Percentiles rank a stretch among this genome's conserved stretches.
Evolutionary conservation across 2,888 invertebrate species (phyloP).

Genomic region (Branchipolynoe longqiensis): DNA sequence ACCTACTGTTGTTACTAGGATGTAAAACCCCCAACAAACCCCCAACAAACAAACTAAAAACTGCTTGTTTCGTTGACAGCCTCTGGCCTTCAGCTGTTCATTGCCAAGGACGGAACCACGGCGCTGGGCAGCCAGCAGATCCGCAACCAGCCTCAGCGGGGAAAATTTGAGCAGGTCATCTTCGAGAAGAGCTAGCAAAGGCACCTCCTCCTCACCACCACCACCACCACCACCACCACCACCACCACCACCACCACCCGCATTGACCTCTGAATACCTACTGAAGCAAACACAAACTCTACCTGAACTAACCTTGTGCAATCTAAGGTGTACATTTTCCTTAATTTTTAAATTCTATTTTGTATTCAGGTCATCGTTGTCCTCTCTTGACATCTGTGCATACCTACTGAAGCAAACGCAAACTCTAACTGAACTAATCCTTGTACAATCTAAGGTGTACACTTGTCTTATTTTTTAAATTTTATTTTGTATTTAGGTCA

Average conservation of each 20-base stretch:
- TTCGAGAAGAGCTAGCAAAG: conserved; percentile 56
- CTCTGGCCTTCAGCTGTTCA: conserved; percentile 93
- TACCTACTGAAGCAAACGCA: background rate
- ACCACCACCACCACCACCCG: too few relatives aligned
- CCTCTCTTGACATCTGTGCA: too few relatives aligned
- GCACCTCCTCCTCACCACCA: background rate
- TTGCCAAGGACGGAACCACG: conserved; percentile 82
- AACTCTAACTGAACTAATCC: too few relatives aligned
- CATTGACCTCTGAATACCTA: too few relatives aligned
- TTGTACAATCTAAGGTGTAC: too few relatives aligned
- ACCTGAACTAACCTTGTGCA: conserved; percentile 38
- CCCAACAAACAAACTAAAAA: too few relatives aligned
- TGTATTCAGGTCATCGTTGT: background rate
- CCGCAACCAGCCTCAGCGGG: conserved; percentile 35
- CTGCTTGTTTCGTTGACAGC: conserved; percentile 85
- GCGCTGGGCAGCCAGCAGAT: conserved; percentile 72
- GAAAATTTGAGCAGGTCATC: conserved; percentile 61
- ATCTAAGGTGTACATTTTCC: background rate
- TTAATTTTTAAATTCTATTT: background rate
- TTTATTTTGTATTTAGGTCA: conserved; percentile 12
- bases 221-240: background rate
- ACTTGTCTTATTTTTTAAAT: conserved; percentile 9
- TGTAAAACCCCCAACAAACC: too few relatives aligned
- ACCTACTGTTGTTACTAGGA: too few relatives aligned
- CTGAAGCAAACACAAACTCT: conserved; percentile 35